Percentiles rank a stretch among this genome's conserved stretches.
These are phyloP conservation scores for Sebastes hubbsi DNA, from an alignment of 2,797 vertebrate species.

Conservation along the genomic window DNA sequence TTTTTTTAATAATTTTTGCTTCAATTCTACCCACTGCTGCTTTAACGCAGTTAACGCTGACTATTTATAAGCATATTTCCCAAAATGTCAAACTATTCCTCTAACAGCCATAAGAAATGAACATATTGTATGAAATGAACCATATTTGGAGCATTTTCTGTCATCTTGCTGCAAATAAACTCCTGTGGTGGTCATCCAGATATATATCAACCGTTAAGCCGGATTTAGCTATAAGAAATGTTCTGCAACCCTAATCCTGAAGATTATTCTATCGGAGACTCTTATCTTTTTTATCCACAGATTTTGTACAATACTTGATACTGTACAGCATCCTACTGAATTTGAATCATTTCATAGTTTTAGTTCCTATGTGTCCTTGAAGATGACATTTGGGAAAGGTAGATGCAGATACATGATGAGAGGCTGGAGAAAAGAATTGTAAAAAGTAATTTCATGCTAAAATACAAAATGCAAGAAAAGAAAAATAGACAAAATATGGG, in stretches of 20 bases:
- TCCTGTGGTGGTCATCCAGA: background rate
- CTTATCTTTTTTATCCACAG: background rate
- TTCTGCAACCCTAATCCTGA: background rate
- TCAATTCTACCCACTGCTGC: too few species aligned
- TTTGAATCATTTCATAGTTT: background rate
- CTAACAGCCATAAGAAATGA: background rate
- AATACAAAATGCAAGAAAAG: background rate
- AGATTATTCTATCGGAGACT: background rate
- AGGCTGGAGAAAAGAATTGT: background rate
- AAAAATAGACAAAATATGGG: background rate
- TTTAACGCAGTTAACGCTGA: too few species aligned
- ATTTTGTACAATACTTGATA: background rate
- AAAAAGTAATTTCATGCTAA: background rate
- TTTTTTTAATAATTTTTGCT: too few species aligned
- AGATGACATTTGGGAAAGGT: background rate
- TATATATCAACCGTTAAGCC: background rate
- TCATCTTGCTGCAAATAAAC: slow-evolving; percentile 1
- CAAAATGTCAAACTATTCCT: background rate
- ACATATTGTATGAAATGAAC: background rate
- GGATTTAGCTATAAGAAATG: background rate
- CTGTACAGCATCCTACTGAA: background rate
- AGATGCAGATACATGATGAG: background rate
- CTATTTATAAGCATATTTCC: background rate
- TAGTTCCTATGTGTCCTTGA: background rate
- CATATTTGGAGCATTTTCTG: slow-evolving; percentile 1